Percentiles rank a stretch among this genome's conserved stretches.
These are phyloP conservation scores for Euzophera pinguis DNA, from an alignment of 2,888 invertebrate genomes.

Conservation along the genomic window DNA sequence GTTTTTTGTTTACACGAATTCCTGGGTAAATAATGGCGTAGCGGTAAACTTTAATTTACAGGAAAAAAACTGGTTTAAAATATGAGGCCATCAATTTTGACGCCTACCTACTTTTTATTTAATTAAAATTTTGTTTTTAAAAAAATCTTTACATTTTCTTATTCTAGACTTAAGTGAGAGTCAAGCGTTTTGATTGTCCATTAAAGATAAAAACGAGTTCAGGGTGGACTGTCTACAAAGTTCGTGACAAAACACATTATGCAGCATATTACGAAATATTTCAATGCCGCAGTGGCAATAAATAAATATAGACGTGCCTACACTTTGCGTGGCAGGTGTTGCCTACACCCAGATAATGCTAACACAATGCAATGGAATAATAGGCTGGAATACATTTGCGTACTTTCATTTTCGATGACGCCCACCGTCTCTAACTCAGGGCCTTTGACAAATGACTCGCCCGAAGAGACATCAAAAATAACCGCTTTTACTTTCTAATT, in stretches of 20 bases:
- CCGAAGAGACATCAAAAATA: slow-evolving; percentile 21
- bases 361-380: slow-evolving; percentile 30
- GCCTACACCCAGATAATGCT: slow-evolving; percentile 32
- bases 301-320: slow-evolving; percentile 28
- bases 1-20: slow-evolving; percentile 9
- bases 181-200: background rate
- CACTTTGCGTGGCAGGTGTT: slow-evolving; percentile 49
- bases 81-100: slow-evolving; percentile 6
- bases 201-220: background rate
- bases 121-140: background rate
- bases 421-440: slow-evolving; percentile 28
- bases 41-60: slow-evolving; percentile 10
- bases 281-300: slow-evolving; percentile 53
- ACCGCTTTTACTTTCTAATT: slow-evolving; percentile 42
- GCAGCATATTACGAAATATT: slow-evolving; percentile 45
- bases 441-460: slow-evolving; percentile 23
- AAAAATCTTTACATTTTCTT: background rate
- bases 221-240: slow-evolving; percentile 14
- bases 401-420: slow-evolving; percentile 53
- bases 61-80: slow-evolving; percentile 5
- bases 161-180: background rate
- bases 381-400: slow-evolving; percentile 21
- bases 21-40: slow-evolving; percentile 11
- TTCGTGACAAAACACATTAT: slow-evolving; percentile 50
- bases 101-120: background rate